These are phyloP conservation scores for Brachionus rotundiformis DNA, from an alignment of 1,140 invertebrate genomes.

Conservation along the genomic window DNA sequence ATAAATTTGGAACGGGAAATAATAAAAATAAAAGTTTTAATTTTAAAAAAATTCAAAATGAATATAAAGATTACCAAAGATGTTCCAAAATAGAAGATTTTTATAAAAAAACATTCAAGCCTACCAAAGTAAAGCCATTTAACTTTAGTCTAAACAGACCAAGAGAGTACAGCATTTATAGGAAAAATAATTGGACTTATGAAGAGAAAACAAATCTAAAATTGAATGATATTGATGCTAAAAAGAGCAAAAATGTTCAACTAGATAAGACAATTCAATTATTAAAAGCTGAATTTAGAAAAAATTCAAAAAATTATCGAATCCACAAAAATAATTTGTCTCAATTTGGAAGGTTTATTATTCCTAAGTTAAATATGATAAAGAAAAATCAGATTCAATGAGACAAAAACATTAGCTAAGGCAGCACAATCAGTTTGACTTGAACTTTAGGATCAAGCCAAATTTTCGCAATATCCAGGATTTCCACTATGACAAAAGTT, in stretches of 20 bases:
- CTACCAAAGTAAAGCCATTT: background rate
- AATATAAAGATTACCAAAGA: background rate
- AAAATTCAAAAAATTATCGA: background rate
- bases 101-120: background rate
- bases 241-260: background rate
- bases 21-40: background rate
- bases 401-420: no score
- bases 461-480: no score
- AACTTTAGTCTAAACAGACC: background rate
- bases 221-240: background rate
- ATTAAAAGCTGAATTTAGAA: background rate
- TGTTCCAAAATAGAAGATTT: background rate
- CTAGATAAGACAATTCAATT: background rate
- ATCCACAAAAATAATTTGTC: background rate
- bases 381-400: no score
- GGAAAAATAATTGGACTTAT: background rate
- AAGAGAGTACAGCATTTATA: background rate
- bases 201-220: background rate
- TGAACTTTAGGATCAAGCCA: no score
- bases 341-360: background rate
- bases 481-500: no score
- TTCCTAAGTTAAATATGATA: no score
- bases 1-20: background rate
- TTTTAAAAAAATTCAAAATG: background rate
- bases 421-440: no score